A percentile compares a stretch with the other conserved stretches of the same genome.
These are phyloP conservation scores for Anhinga rufa DNA, from an alignment of 2,113 vertebrate genomes.

Conservation along the genomic window DNA sequence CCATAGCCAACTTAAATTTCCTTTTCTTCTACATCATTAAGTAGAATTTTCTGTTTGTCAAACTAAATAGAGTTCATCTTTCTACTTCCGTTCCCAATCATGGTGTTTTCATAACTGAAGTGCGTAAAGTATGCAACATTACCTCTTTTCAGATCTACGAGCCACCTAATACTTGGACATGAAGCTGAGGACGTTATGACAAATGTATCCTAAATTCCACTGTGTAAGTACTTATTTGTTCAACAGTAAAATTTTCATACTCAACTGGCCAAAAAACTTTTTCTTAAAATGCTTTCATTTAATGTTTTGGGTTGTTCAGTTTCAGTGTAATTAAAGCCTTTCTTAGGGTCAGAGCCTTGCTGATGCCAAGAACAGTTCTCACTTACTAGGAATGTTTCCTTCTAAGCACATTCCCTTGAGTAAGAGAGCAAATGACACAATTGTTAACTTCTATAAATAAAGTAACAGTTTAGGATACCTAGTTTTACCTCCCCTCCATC, in stretches of 20 bases:
- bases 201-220: neutral
- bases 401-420: conserved; percentile 66
- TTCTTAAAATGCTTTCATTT: neutral
- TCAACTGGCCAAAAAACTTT: neutral
- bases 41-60: neutral
- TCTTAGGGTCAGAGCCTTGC: conserved; percentile 4
- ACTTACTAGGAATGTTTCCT: conserved; percentile 68
- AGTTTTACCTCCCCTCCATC: neutral
- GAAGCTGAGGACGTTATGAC: neutral
- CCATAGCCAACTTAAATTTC: neutral
- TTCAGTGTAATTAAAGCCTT: conserved; percentile 43
- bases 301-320: neutral
- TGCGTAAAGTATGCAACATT: neutral
- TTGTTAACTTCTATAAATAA: conserved; percentile 66
- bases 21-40: neutral
- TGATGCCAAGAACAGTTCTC: conserved; percentile 64
- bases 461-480: conserved; percentile 43
- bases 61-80: neutral
- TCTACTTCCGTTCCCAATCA: neutral
- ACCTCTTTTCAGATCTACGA: neutral
- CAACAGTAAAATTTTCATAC: neutral
- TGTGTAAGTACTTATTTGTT: neutral
- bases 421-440: conserved; percentile 64
- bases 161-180: neutral
- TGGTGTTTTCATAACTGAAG: neutral